These are phyloP conservation scores for Platycheirus rosarum DNA, from an alignment of 2,888 invertebrate genomes.

Conservation along the genomic window DNA sequence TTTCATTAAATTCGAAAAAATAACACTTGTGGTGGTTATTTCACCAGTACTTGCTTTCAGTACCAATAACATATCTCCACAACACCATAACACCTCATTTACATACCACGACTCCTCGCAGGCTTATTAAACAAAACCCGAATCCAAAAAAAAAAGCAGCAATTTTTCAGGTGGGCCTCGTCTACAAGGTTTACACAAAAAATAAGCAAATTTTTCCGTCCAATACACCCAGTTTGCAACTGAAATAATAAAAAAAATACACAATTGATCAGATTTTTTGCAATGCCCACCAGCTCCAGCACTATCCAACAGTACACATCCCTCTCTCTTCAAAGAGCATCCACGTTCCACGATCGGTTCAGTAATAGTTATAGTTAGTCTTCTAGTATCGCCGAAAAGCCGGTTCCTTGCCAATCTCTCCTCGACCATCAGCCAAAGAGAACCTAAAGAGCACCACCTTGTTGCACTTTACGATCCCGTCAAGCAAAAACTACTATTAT, in stretches of 20 bases:
- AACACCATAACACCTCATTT: conserved; percentile 28
- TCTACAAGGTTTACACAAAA: conserved; percentile 31
- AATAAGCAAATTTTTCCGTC: conserved; percentile 46
- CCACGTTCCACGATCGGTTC: neutral
- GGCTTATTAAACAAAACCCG: conserved; percentile 28
- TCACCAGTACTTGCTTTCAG: neutral
- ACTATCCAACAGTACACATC: neutral
- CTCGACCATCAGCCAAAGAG: conserved; percentile 33
- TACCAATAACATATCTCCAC: conserved; percentile 21
- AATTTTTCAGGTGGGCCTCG: conserved; percentile 56
- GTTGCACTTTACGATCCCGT: conserved; percentile 65
- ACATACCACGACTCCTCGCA: conserved; percentile 18
- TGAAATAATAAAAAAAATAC: conserved; percentile 7
- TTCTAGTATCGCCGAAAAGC: conserved; percentile 48
- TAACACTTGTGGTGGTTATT: neutral
- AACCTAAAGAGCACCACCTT: conserved; percentile 53
- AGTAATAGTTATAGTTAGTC: no score
- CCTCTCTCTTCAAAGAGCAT: conserved; percentile 65
- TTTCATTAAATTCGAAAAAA: neutral
- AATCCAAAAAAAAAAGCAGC: neutral
- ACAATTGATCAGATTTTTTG: conserved; percentile 26
- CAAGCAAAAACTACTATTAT: conserved; percentile 45
- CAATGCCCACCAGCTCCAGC: conserved; percentile 26
- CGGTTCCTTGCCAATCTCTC: conserved; percentile 53
- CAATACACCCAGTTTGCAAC: conserved; percentile 55